Evolutionary conservation across 2,113 vertebrate genomes (phyloP), one percentile per base, ranked within the genome.

Genomic region (Strigops habroptila): DNA sequence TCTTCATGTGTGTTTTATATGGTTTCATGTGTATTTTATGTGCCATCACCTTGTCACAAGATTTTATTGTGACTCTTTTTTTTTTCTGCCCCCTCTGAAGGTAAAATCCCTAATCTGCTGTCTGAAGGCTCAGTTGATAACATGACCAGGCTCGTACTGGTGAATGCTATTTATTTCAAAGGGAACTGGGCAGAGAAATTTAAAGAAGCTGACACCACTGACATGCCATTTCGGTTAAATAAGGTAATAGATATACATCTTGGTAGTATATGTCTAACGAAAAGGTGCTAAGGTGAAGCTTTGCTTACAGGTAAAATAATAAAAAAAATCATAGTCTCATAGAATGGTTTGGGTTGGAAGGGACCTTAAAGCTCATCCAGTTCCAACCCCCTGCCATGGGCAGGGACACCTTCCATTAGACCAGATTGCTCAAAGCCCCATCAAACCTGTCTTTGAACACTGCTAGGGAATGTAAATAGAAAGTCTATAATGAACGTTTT

Each of bases 81-180:
- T 68, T n/a, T 74, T 44, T 70, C 43, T 92, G 49, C 13, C 21
- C 8, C 69, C 31, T 90, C 93, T 92, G 76, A 88, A 99, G 99
- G 98, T 93, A 99, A 99, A 98, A 99, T 99, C 86, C 98, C 97
- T 18, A 91, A 99, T 41, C 96, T 99, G 41, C 94, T 99, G 62
- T 95, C 98, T 87, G 51, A 95, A 51, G 98, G 98, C 44, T 92
- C 96, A 37, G 95, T 99, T 71, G 89, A 91, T 22, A 16, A 18
- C 19, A 96, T 75, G 76, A 99, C 99, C 8, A 98, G 90, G 87
- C 87, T 99, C 3, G 98, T 98, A 71, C 93, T 99, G 49, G 99
- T 99, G 85, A 99, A 99, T 4, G 99, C 99, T 73, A 98, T 99
- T 95, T 99, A 99, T 97, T 99, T 99, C 97, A 99, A 99, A 95